Conservation (phyloP, 2,113 vertebrate species). For the Myotis yumanensis region DNA sequence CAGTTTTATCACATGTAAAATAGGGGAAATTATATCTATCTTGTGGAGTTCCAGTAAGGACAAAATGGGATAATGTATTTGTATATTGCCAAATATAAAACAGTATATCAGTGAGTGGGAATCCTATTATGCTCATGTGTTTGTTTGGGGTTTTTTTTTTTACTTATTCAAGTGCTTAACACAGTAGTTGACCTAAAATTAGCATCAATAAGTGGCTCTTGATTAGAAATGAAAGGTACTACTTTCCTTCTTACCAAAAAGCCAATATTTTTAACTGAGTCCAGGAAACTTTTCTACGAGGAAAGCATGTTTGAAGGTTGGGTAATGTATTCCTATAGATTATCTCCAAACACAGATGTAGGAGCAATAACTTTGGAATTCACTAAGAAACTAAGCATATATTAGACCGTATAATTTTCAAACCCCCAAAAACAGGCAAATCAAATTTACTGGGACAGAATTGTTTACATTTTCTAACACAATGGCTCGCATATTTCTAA, state of each 20-base stretch:
- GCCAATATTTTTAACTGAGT: neutral
- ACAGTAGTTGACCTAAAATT: neutral
- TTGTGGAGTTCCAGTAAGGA: neutral
- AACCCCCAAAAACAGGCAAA: neutral
- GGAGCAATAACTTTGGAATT: neutral
- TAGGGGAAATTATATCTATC: neutral
- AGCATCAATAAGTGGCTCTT: neutral
- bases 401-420: constrained; percentile 26
- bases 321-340: neutral
- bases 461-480: constrained; percentile 6
- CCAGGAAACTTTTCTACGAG: neutral
- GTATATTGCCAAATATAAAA: constrained; percentile 1
- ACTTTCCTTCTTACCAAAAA: neutral
- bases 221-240: neutral
- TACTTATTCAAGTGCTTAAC: neutral
- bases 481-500: neutral
- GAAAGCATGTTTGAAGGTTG: neutral
- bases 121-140: neutral
- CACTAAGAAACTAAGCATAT: neutral
- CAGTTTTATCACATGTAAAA: constrained; percentile 53
- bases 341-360: neutral
- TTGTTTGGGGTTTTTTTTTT: neutral
- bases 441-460: constrained; percentile 13
- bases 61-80: neutral
- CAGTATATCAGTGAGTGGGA: neutral